These are phyloP conservation scores for Centropyge bicolor DNA, from an alignment of 2,797 vertebrate species.

Conservation along the genomic window DNA sequence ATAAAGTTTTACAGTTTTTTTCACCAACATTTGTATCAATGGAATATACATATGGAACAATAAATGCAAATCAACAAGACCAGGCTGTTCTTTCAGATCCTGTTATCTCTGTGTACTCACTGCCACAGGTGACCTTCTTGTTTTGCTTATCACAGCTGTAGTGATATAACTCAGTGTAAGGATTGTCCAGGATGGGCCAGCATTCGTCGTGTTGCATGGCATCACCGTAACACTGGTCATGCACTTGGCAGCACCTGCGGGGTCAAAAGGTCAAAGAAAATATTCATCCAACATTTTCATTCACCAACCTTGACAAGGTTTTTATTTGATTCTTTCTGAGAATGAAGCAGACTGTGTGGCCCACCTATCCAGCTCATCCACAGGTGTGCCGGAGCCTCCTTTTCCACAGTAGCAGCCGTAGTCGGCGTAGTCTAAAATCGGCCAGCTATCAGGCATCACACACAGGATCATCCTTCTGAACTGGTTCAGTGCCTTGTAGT, in stretches of 20 bases:
- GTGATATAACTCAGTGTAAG: constrained; percentile 80
- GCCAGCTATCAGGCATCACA: constrained; percentile 73
- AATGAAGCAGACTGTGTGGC: background rate
- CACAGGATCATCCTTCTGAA: constrained; percentile 80
- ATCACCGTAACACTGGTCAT: constrained; percentile 78
- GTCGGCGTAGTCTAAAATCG: constrained; percentile 72
- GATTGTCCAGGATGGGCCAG: constrained; percentile 82
- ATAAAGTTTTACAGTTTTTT: background rate
- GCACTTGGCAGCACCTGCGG: constrained; percentile 81
- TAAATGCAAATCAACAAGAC: background rate
- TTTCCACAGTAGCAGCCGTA: constrained; percentile 82
- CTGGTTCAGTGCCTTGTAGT: constrained; percentile 72
- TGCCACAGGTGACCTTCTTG: constrained; percentile 73
- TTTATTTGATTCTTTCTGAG: no score
- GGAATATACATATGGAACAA: background rate
- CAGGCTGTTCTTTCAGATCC: background rate
- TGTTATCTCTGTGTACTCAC: constrained; percentile 65
- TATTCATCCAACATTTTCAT: background rate
- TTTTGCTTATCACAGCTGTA: constrained; percentile 72
- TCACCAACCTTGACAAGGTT: fast-evolving
- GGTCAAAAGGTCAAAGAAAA: background rate
- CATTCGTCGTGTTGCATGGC: constrained; percentile 76
- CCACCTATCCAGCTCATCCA: constrained; percentile 81
- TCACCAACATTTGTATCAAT: background rate
- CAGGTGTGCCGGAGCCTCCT: constrained; percentile 78